phyloP scores from a whole-genome alignment of 2,113 vertebrate species.

The Brachyhypopomus gauderio region DNA sequence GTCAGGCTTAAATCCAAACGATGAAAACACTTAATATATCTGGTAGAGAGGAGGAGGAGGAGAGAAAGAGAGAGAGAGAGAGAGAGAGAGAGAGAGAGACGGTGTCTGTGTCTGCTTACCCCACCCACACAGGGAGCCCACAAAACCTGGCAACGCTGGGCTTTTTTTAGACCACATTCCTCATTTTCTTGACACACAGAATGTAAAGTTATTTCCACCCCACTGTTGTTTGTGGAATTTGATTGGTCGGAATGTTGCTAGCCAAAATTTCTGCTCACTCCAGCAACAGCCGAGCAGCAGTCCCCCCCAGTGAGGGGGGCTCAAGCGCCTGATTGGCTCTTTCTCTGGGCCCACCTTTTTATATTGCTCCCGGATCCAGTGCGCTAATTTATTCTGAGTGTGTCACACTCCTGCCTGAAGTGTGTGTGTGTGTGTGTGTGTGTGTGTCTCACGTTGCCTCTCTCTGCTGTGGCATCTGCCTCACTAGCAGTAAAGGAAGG shows the following conservation, averaged over 20 bases:
- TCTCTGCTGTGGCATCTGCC: slow-evolving; percentile 54
- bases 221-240: slow-evolving; percentile 64
- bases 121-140: slow-evolving; percentile 44
- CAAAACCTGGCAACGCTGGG: slow-evolving; percentile 51
- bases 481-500: slow-evolving; percentile 52
- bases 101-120: slow-evolving; percentile 38
- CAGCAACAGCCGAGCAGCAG: slow-evolving; percentile 66
- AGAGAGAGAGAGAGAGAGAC: slow-evolving; percentile 52
- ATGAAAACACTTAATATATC: slow-evolving; percentile 58
- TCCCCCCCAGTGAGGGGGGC: slow-evolving; percentile 52
- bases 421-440: slow-evolving; percentile 27
- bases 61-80: no score
- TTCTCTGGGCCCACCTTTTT: slow-evolving; percentile 62
- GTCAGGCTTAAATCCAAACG: slow-evolving; percentile 21
- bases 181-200: slow-evolving; percentile 61
- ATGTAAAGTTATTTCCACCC: slow-evolving; percentile 76
- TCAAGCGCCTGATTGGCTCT: slow-evolving; percentile 71
- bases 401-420: slow-evolving; percentile 60
- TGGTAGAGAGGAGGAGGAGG: slow-evolving; percentile 43
- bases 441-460: slow-evolving; percentile 47
- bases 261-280: slow-evolving; percentile 66
- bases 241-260: slow-evolving; percentile 78
- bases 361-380: slow-evolving; percentile 56
- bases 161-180: slow-evolving; percentile 59
- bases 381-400: slow-evolving; percentile 59